Evolutionary conservation across 2,797 vertebrate genomes (phyloP).

Genomic region (Echiichthys vipera): DNA sequence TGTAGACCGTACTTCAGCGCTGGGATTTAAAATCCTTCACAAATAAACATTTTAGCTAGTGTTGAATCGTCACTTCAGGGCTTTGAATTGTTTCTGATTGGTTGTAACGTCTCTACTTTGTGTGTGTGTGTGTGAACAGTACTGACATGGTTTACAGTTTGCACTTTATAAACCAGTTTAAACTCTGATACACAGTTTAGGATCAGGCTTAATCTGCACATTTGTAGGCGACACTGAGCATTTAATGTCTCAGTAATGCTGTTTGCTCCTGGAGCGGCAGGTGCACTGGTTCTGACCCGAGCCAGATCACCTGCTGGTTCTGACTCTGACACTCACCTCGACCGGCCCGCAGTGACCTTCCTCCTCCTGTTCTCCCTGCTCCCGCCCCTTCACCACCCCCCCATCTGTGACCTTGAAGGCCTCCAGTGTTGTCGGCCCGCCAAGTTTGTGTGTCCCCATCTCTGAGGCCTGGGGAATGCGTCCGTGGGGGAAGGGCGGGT

Average conservation of each 20-base stretch:
- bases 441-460: conserved; percentile 18
- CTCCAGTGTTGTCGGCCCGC: conserved; percentile 8
- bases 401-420: conserved; percentile 23
- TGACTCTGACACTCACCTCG: background rate
- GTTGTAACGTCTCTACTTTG: too few relatives aligned
- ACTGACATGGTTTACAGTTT: background rate
- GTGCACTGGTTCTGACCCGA: background rate
- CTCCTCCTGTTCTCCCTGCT: background rate
- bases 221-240: background rate
- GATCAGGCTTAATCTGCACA: background rate
- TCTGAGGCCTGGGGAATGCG: conserved; percentile 15
- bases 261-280: background rate
- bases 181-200: background rate
- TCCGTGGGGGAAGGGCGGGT: conserved; percentile 22
- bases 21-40: too few relatives aligned
- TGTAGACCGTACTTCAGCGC: too few relatives aligned
- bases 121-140: too few relatives aligned
- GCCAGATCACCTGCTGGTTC: background rate
- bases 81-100: too few relatives aligned
- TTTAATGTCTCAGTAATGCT: background rate
- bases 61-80: too few relatives aligned
- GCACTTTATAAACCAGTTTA: background rate
- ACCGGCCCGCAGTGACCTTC: background rate
- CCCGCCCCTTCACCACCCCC: background rate
- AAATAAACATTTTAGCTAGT: too few relatives aligned